These are phyloP conservation scores for Dermatemys mawii DNA, from an alignment of 2,113 vertebrate genomes.

Conservation along the genomic window DNA sequence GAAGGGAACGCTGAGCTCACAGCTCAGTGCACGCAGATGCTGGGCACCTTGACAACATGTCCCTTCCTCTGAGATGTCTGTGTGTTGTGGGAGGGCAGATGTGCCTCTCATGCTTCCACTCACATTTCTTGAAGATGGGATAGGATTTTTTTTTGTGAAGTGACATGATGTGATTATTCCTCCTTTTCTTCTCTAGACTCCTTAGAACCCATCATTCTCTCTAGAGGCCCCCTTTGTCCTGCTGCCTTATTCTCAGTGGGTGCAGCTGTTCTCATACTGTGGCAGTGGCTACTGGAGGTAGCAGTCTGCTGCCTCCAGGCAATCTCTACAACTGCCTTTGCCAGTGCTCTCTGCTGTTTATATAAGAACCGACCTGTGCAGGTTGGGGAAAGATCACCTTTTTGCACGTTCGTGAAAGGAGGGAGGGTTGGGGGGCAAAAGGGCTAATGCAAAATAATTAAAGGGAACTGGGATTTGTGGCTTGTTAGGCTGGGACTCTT, in stretches of 20 bases:
- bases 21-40: neutral
- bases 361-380: neutral
- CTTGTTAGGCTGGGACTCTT: neutral
- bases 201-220: neutral
- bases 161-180: neutral
- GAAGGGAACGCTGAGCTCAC: neutral
- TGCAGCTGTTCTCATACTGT: neutral
- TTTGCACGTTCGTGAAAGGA: neutral
- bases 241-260: neutral
- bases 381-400: neutral
- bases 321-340: neutral
- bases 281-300: neutral
- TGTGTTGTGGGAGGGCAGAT: rapidly evolving
- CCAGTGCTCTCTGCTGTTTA: neutral
- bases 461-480: neutral
- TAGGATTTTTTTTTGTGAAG: neutral
- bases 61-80: neutral
- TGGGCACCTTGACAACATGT: neutral
- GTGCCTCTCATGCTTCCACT: neutral
- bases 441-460: neutral
- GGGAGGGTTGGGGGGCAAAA: neutral
- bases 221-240: neutral
- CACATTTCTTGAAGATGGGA: neutral
- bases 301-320: neutral
- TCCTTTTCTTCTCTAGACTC: neutral